phyloP scores from a whole-genome alignment of 2,113 vertebrate genomes.

The Galemys pyrenaicus region DNA sequence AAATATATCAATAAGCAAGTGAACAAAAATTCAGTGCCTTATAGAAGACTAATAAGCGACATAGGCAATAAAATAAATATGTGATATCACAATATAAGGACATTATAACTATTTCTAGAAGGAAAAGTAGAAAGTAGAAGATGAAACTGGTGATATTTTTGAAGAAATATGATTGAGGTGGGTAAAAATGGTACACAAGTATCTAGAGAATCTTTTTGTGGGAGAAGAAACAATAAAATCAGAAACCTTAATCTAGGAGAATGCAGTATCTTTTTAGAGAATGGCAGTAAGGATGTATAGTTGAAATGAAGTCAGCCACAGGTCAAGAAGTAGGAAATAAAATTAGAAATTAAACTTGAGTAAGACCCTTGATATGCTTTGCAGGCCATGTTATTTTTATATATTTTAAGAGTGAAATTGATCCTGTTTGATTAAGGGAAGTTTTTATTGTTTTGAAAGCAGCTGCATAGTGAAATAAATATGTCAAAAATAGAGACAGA shows the following conservation, averaged over 20 bases:
- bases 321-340: background rate
- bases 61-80: background rate
- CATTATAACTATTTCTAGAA: background rate
- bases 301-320: no score
- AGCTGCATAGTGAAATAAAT: no score
- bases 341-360: background rate
- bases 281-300: fast-evolving
- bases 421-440: no score
- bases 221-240: background rate
- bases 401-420: no score
- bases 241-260: background rate
- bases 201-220: background rate
- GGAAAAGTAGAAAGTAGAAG: background rate
- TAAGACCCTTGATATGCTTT: background rate
- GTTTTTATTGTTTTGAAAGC: no score
- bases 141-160: background rate
- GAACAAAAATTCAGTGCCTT: background rate
- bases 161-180: background rate
- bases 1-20: background rate
- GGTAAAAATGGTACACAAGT: background rate
- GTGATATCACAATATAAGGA: background rate
- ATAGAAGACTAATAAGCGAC: background rate
- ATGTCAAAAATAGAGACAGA: no score
- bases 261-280: no score
- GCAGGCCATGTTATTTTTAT: no score